Base-by-base conservation (phyloP, 2,797 vertebrate species). In the Sarcoramphus papa region DNA sequence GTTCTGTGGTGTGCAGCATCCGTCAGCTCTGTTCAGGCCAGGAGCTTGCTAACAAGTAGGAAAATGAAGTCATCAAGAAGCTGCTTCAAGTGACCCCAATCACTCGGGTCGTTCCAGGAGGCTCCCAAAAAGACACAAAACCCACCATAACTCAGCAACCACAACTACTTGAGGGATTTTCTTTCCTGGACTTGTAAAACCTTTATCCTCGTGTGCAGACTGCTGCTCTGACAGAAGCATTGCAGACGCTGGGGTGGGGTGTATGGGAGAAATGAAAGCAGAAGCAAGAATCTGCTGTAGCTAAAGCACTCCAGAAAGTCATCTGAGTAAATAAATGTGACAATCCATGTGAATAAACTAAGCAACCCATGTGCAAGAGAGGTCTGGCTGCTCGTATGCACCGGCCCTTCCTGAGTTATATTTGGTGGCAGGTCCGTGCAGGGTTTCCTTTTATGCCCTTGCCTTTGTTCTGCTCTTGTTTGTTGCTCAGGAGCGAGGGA, bases 371-470 rank as follows among this genome's bases (percentile, higher is more conserved):
- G 51, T 6, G 35, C 37, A 31, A 33, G 59, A 43, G 17, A 27
- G 56, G 37, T 16, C 27, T 8, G 4, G 15, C 72, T 65, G 72
- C 41, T 57, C 0, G 0, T 7, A 4, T 0, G 2, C 30, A 1
- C 14, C 0, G 0, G 37, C 48, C 75, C 64, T 88, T 81, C 84
- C 77, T 0, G 10, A 57, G 85, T 22, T 88, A 47, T 67, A 31
- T 86, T 86, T 84, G 85, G 82, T 56, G 64, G 13, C 8, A 4
- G 23, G 11, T 47, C 43, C 0, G 5, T 35, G 51, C 56, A 43
- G 33, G 10, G 21, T 72, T 91, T 83, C 87, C 96, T 83, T 78
- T 59, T 15, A 45, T 85, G 69, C 73, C 69, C 25, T 27, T 0
- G 6, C 30, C 57, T 69, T 89, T 89, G 91, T 69, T 68, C 64